Conservation (phyloP, 2,113 vertebrate genomes). For the Trachemys scripta region DNA sequence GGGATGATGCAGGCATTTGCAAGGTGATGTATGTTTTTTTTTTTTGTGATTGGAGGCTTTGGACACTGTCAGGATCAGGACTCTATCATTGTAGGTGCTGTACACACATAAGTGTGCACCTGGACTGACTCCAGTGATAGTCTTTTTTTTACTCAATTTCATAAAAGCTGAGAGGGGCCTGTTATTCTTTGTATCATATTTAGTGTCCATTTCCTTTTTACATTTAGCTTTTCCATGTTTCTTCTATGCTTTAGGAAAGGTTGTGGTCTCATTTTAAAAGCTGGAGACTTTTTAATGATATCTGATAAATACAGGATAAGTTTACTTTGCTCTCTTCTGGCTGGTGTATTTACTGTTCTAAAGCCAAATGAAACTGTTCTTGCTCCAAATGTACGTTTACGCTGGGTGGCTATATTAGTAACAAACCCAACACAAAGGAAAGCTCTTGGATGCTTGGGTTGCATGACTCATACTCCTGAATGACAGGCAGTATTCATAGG, state of each 20-base stretch:
- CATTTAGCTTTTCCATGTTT: rapidly evolving
- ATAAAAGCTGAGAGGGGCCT: not conserved
- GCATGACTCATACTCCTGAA: not conserved
- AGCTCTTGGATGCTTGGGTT: not conserved
- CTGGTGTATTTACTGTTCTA: not conserved
- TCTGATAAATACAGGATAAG: not conserved
- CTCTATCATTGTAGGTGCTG: not conserved
- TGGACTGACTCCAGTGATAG: not conserved
- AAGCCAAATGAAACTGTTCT: not conserved
- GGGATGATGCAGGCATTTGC: not conserved
- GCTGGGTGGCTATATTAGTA: not conserved
- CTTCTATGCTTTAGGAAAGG: not conserved
- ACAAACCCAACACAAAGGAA: not conserved
- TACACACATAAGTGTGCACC: not conserved
- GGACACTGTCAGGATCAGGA: not conserved
- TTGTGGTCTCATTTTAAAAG: not conserved
- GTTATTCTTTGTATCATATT: not conserved
- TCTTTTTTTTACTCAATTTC: not conserved
- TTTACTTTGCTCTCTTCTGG: not conserved
- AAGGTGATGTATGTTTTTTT: not conserved
- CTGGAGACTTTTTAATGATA: not conserved
- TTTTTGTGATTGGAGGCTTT: not conserved
- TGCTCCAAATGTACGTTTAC: not conserved
- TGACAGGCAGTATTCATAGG: not conserved
- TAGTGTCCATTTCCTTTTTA: not conserved